Evolutionary conservation across 2,888 invertebrate genomes (phyloP), one percentile per base, ranked within the genome.

Genomic region (Drosophila eohydei): DNA sequence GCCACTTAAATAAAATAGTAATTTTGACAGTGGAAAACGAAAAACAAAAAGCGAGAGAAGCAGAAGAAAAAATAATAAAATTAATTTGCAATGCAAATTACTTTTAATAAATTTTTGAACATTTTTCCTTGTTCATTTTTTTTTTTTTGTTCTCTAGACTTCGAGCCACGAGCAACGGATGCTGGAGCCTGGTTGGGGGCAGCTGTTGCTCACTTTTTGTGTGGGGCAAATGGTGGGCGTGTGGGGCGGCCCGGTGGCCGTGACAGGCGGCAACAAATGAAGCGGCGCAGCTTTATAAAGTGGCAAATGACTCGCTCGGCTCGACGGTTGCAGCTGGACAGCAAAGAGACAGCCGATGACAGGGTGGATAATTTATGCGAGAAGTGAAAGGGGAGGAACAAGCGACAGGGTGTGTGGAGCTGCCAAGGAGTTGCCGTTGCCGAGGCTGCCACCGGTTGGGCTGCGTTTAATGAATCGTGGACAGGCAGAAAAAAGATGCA

Each of bases 71-170:
- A 52, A 46, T 54, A 52, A 59, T 54, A 65, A 85, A 83, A 82
- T 75, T 83, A 82, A 82, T 82, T 82, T 82, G 83, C 86, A 82
- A 81, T 83, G 81, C 83, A 82, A 85, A 86, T 86, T 78, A 82
- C 78, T 83, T 82, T 86, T 83, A 76, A 71, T 81, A 70, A 66
- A 78, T 70, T 85, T 80, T 75, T 61, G 46, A 75, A 57, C 48
- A 69, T 56, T 62, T 70, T 59, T 59, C 16, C 40, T 14, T 16
- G 16, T 12, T 16, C 11, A 38, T 56, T 6, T 26, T 26, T 43
- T 55, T 36, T 7, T 16, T 21, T 41, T 55, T 36, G 21, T 21
- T 57, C 38, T 46, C 43, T 21, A 56, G 46, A 48, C 26, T 57
- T 11, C 11, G 43, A 14, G 21, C 21, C 21, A 21, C 11, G 43